Evolutionary conservation across 2,797 vertebrate genomes (phyloP).

Genomic region (Geotrypetes seraphini): DNA sequence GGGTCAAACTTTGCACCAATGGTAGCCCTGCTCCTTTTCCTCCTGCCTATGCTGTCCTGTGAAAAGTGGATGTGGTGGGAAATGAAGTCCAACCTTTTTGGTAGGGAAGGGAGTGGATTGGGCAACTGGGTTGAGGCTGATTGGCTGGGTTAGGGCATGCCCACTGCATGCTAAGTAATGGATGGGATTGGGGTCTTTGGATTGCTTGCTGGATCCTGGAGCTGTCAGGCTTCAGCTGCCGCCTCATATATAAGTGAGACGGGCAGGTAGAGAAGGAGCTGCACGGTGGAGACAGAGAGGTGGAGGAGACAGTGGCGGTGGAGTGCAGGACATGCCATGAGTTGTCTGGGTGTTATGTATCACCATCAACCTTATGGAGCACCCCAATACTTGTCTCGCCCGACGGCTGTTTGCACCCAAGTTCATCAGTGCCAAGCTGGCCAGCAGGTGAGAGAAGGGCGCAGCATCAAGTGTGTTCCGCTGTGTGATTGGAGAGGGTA

Average conservation of each 20-base stretch:
- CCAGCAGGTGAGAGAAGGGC: constrained; percentile 72
- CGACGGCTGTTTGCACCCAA: constrained; percentile 64
- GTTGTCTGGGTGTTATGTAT: constrained; percentile 92
- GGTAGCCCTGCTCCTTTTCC: background rate
- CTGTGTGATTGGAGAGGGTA: background rate
- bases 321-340: constrained; percentile 73
- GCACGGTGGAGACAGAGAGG: constrained; percentile 6
- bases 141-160: constrained; percentile 11
- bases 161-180: constrained; percentile 25
- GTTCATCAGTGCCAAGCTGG: constrained; percentile 54
- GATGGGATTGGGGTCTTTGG: background rate
- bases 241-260: constrained; percentile 15
- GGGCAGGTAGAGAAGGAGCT: constrained; percentile 4
- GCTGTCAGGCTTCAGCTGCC: constrained; percentile 5
- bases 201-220: background rate
- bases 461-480: too few relatives aligned
- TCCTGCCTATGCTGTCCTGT: constrained; percentile 17
- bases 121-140: constrained; percentile 3
- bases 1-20: constrained; percentile 42
- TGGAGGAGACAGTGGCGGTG: constrained; percentile 10
- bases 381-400: constrained; percentile 62
- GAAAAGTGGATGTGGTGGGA: background rate
- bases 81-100: background rate
- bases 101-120: background rate
- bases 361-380: constrained; percentile 80